These are phyloP conservation scores for Holotrichia oblita DNA, from an alignment of 1,140 invertebrate genomes.

Conservation along the genomic window DNA sequence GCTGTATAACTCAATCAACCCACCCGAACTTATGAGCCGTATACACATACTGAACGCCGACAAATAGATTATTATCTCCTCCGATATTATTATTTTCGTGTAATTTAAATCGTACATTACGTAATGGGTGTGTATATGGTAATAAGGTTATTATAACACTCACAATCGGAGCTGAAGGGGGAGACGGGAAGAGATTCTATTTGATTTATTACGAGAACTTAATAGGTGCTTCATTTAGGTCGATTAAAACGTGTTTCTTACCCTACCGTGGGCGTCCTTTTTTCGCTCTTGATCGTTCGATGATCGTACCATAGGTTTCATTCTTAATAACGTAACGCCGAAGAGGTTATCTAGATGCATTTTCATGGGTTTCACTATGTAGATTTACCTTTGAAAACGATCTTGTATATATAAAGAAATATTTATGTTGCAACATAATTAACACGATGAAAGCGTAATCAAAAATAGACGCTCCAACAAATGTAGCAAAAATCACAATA, in stretches of 20 bases:
- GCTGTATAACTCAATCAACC: conserved; percentile 45
- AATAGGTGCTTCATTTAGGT: conserved; percentile 37
- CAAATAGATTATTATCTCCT: conserved; percentile 51
- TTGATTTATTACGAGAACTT: conserved; percentile 49
- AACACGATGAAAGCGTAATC: no score
- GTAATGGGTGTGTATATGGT: conserved; percentile 52
- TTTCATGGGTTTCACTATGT: neutral
- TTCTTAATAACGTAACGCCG: neutral
- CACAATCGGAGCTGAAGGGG: neutral
- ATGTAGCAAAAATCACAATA: no score
- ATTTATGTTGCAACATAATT: no score
- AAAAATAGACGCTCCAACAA: no score
- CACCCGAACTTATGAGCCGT: neutral
- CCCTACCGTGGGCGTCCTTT: neutral
- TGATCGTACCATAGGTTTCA: neutral
- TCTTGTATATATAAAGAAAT: no score
- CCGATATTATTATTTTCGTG: conserved; percentile 52
- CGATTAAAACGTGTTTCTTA: conserved; percentile 38
- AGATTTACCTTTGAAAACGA: no score
- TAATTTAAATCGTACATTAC: conserved; percentile 52
- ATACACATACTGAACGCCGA: conserved; percentile 42
- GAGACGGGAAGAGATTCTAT: conserved; percentile 45
- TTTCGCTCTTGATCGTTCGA: neutral
- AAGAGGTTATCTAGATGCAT: neutral
- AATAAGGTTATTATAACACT: conserved; percentile 49